Evolutionary conservation across 2,797 vertebrate species (phyloP).

Genomic region (Adelosebastes latens): DNA sequence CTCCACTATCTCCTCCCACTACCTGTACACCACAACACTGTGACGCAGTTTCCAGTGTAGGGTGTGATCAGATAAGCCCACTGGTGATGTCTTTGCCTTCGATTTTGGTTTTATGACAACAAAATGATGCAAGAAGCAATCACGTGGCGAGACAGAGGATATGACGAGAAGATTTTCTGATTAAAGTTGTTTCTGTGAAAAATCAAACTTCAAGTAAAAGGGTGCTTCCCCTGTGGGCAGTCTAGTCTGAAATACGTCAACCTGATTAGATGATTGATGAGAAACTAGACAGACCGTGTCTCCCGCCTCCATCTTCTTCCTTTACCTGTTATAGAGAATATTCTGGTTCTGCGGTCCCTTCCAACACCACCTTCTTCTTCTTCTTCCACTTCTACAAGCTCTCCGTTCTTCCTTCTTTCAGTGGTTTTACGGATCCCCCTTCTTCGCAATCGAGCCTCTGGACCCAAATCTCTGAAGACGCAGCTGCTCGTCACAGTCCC

Average conservation of each 20-base stretch:
- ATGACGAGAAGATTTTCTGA: background rate
- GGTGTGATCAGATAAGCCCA: background rate
- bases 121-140: background rate
- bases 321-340: slow-evolving; percentile 82
- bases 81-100: background rate
- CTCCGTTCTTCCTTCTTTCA: slow-evolving; percentile 65
- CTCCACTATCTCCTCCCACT: slow-evolving; percentile 51
- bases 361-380: slow-evolving; percentile 70
- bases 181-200: background rate
- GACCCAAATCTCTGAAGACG: slow-evolving; percentile 77
- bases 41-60: slow-evolving; percentile 51
- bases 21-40: slow-evolving; percentile 27
- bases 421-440: slow-evolving; percentile 75
- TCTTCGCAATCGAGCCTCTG: slow-evolving; percentile 62
- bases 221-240: background rate
- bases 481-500: slow-evolving; percentile 44
- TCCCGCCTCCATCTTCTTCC: slow-evolving; percentile 7
- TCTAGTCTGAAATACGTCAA: background rate
- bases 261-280: background rate
- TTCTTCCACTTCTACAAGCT: slow-evolving; percentile 57
- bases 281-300: background rate
- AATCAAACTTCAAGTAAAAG: background rate
- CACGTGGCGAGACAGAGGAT: background rate
- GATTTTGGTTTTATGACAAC: background rate
- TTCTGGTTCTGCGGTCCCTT: slow-evolving; percentile 83